Evolutionary conservation across 2,888 invertebrate genomes (phyloP).

Genomic region (Pogonocherus hispidulus): DNA sequence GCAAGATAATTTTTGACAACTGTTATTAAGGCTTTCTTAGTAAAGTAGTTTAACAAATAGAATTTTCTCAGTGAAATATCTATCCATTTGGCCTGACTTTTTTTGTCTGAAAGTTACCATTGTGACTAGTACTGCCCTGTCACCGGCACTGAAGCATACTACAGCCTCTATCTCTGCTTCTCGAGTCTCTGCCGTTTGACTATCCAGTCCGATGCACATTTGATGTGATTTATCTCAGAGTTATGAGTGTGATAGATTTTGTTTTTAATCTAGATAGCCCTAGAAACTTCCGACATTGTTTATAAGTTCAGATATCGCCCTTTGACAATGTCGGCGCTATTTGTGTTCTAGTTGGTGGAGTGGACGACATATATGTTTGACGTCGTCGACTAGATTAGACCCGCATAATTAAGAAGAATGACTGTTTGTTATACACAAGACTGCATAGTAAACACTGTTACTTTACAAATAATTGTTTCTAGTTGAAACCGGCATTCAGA

Average conservation of each 20-base stretch:
- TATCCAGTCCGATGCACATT: conserved; percentile 24
- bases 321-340: conserved; percentile 46
- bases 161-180: not conserved
- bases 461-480: not conserved
- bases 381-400: conserved; percentile 32
- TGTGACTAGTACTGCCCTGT: not conserved
- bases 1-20: too few species aligned
- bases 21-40: too few species aligned
- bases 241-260: conserved; percentile 59
- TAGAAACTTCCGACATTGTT: conserved; percentile 50
- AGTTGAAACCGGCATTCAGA: not conserved
- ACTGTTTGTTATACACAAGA: conserved; percentile 4
- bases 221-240: conserved; percentile 56
- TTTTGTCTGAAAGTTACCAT: too few species aligned
- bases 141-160: not conserved
- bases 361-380: conserved; percentile 47
- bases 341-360: conserved; percentile 50
- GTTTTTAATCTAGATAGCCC: conserved; percentile 53
- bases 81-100: too few species aligned
- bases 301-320: conserved; percentile 46
- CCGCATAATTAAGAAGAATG: conserved; percentile 25
- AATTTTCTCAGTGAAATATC: too few species aligned
- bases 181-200: conserved; percentile 14
- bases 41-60: too few species aligned
- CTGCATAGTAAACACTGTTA: not conserved